A percentile compares a stretch with the other conserved stretches of the same genome.
These are phyloP conservation scores for Drosophila percnosoma DNA, from an alignment of 2,888 invertebrate genomes.

Conservation along the genomic window DNA sequence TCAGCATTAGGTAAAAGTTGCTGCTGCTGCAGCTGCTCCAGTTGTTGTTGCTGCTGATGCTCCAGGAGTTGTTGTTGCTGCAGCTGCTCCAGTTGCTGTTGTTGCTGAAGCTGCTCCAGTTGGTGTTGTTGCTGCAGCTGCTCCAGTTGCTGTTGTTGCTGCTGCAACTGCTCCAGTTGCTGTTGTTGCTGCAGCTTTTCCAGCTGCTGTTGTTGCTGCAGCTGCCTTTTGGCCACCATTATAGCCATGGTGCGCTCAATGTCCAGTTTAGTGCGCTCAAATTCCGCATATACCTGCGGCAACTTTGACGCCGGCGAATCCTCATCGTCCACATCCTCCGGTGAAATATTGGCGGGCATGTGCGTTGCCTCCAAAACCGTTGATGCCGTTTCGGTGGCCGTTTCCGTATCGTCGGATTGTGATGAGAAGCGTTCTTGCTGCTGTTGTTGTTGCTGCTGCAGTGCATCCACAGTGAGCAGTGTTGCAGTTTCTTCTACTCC, in stretches of 20 bases:
- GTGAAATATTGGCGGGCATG: conserved; percentile 3
- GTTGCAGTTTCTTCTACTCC: neutral
- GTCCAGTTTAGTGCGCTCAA: conserved; percentile 82
- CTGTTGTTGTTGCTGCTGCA: conserved; percentile 44
- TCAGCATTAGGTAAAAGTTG: conserved; percentile 1
- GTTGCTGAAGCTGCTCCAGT: neutral
- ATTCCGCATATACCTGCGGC: conserved; percentile 79
- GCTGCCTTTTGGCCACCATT: conserved; percentile 51
- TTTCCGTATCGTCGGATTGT: conserved; percentile 53
- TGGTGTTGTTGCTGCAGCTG: conserved; percentile 27
- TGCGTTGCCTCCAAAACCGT: conserved; percentile 32
- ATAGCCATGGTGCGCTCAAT: conserved; percentile 80
- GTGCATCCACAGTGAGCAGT: conserved; percentile 45
- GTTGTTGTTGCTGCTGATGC: conserved; percentile 24
- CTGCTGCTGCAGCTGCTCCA: neutral
- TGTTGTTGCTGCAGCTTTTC: neutral
- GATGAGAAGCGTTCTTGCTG: conserved; percentile 24
- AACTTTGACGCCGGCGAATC: conserved; percentile 72
- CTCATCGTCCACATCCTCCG: conserved; percentile 26
- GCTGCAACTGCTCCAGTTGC: conserved; percentile 6
- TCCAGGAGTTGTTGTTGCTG: conserved; percentile 19
- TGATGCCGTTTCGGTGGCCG: conserved; percentile 57
- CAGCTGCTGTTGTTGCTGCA: conserved; percentile 20
- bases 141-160: conserved; percentile 18
- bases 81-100: conserved; percentile 11